Base-by-base conservation (phyloP, 2,888 invertebrate genomes). In the Hetaerina titia region DNA sequence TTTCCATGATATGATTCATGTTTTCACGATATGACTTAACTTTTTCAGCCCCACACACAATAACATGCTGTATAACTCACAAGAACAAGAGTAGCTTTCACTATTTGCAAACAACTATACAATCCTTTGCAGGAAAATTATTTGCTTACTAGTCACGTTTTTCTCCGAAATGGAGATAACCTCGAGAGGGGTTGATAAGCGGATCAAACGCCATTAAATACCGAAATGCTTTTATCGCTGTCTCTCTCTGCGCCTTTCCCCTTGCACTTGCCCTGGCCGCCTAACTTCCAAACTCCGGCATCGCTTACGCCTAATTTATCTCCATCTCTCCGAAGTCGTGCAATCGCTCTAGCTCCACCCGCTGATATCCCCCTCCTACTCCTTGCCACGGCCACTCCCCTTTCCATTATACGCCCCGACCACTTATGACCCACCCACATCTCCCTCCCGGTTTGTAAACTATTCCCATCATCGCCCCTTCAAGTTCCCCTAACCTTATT, bases 301-400 rank as follows among this genome's bases (percentile, higher is more conserved):
- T 81, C 81, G 81, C 81, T 31, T 81, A 31, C 81, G 81, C 25
- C 81, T 81, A 81, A 81, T 81, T 81, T 81, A 81, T 81, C 31
- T 81, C 81, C 9, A 25, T 25, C 31, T 25, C 81, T 31, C 81
- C 81, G n/a, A 81, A 19, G 69, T n/a, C 81, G 13, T 31, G 81
- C 31, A 25, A 31, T 31, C 81, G 25, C 31, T 81, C 81, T 13
- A 9, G 25, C 15, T 11, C 31, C 81, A 45, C 69, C n/a, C 22
- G 22, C 69, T 69, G 69, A 69, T 69, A 69, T 69, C 69, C 22
- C 22, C 69, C 19, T 69, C 69, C 22, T 2, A 22, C 69, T 22
- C 5, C 69, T 9, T n/a, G 45, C 45, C 45, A 45, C 45, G 45
- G 45, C 22, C 69, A 69, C 69, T 5, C 17, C 22, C 4, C n/a